phyloP scores from a whole-genome alignment of 2,113 vertebrate genomes.

The Tragelaphus scriptus region DNA sequence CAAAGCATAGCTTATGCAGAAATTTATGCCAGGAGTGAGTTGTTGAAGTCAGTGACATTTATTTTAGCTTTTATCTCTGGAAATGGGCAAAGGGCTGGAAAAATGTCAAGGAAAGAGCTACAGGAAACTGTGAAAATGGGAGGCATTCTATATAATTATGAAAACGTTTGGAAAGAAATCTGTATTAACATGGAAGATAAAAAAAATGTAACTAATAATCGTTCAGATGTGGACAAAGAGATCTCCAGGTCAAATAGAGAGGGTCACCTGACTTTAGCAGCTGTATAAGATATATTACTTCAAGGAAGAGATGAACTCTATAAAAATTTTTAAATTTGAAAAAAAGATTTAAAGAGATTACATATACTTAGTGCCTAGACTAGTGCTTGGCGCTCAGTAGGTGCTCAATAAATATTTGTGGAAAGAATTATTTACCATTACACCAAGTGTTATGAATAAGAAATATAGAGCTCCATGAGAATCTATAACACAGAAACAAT shows the following conservation, averaged over 20 bases:
- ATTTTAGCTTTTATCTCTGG: not conserved
- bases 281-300: not conserved
- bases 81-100: not conserved
- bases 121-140: not conserved
- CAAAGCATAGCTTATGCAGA: not conserved
- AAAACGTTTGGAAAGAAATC: not conserved
- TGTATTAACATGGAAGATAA: not conserved
- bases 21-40: not conserved
- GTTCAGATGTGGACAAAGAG: not conserved
- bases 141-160: not conserved
- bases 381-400: not conserved
- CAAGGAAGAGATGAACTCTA: not conserved
- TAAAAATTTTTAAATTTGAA: not conserved
- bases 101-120: not conserved
- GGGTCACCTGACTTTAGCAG: not conserved
- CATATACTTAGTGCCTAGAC: not conserved
- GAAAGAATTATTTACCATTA: not conserved
- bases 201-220: not conserved
- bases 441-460: not conserved
- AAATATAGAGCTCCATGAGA: not conserved
- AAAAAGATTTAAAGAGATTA: not conserved
- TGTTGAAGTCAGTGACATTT: not conserved
- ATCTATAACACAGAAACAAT: not conserved
- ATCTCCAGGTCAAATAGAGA: not conserved
- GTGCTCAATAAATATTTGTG: not conserved